These are phyloP conservation scores for Sceloporus tristichus DNA, from an alignment of 2,113 vertebrate species.

Conservation along the genomic window DNA sequence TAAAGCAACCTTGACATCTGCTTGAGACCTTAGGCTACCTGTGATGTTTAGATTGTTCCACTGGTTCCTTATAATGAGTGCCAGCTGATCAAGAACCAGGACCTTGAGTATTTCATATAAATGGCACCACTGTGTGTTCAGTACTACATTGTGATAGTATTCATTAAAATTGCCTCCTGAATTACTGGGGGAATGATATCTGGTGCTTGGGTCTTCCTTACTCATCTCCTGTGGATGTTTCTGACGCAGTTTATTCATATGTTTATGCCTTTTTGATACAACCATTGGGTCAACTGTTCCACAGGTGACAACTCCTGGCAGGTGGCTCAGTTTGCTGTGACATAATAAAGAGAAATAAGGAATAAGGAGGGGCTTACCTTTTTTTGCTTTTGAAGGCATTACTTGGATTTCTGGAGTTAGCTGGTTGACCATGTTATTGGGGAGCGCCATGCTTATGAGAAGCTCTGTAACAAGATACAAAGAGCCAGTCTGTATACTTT, in stretches of 20 bases:
- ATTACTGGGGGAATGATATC: rapidly evolving
- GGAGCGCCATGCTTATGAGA: neutral
- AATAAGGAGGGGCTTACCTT: neutral
- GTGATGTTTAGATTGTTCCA: neutral
- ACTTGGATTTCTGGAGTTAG: neutral
- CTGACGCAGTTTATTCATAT: too few relatives aligned
- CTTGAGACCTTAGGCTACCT: rapidly evolving
- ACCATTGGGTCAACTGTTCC: neutral
- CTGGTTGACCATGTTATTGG: neutral
- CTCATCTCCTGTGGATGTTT: neutral
- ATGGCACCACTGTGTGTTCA: neutral
- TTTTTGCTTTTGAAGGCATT: neutral
- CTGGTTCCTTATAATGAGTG: neutral
- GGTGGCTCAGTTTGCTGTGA: neutral
- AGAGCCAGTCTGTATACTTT: neutral
- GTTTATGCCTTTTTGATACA: neutral
- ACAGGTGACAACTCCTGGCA: neutral
- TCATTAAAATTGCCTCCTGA: neutral
- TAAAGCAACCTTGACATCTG: neutral
- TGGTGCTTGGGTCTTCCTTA: conserved; percentile 25
- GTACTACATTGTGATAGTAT: neutral
- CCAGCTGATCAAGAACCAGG: neutral
- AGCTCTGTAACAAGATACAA: too few relatives aligned
- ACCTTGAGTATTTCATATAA: neutral
- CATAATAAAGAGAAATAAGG: neutral